These are phyloP conservation scores for Matsumyia berberina DNA, from an alignment of 2,888 invertebrate species.

Conservation along the genomic window DNA sequence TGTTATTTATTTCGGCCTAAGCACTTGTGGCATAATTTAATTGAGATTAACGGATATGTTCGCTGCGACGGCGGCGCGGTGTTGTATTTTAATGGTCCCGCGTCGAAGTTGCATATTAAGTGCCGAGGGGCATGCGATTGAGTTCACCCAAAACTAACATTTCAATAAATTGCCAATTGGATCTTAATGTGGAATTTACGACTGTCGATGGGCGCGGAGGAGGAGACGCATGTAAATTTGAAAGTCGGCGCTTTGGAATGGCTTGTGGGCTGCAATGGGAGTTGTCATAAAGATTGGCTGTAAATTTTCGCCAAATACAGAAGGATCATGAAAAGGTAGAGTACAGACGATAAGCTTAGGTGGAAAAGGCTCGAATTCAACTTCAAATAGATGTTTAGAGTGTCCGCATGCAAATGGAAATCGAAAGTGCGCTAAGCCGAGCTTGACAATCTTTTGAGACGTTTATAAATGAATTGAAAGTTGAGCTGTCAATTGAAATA, in stretches of 20 bases:
- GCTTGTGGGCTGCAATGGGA: slow-evolving; percentile 1
- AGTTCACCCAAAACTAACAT: slow-evolving; percentile 63
- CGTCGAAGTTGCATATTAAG: slow-evolving; percentile 42
- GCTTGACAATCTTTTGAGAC: too few relatives aligned
- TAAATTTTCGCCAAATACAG: slow-evolving; percentile 1
- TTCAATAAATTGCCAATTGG: slow-evolving; percentile 68
- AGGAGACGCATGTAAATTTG: slow-evolving; percentile 32
- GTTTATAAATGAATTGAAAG: too few relatives aligned
- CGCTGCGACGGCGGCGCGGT: slow-evolving; percentile 34
- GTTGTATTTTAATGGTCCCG: slow-evolving; percentile 58
- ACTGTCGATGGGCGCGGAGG: slow-evolving; percentile 28
- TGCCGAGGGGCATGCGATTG: slow-evolving; percentile 68
- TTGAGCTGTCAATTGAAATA: too few relatives aligned
- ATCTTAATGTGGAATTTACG: slow-evolving; percentile 59
- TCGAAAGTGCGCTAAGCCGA: too few relatives aligned
- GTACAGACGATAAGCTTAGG: too few relatives aligned
- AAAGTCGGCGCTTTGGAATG: not conserved
- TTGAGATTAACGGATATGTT: slow-evolving; percentile 73
- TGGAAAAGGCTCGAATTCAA: too few relatives aligned
- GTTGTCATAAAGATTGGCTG: not conserved
- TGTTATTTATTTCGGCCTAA: slow-evolving; percentile 72
- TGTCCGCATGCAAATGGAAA: too few relatives aligned
- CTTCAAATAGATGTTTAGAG: too few relatives aligned
- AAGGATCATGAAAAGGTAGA: not conserved
- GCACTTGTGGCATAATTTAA: slow-evolving; percentile 76